Evolutionary conservation across 2,113 vertebrate genomes (phyloP).

Genomic region (Alaudala cheleensis): DNA sequence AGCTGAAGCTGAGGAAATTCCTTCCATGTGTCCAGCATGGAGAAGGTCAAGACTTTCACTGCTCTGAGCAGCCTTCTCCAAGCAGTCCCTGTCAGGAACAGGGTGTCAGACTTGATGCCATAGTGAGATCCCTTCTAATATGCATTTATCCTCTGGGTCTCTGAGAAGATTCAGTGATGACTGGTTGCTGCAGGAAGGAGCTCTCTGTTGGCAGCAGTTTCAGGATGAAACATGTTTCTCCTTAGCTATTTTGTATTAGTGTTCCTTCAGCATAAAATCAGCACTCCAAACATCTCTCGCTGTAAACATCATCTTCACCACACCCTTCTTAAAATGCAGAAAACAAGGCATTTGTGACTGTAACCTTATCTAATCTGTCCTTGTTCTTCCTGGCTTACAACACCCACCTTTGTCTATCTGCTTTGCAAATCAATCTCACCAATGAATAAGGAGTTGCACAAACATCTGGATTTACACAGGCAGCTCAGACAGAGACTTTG

Average conservation of each 20-base stretch:
- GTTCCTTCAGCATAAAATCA: not conserved
- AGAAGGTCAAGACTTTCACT: not conserved
- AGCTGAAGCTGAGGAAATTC: not conserved
- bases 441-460: not conserved
- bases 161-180: not conserved
- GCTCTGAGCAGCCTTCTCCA: not conserved
- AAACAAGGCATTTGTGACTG: not conserved
- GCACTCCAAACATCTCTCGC: not conserved
- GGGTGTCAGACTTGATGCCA: not conserved
- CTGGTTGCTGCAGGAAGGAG: not conserved
- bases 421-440: not conserved
- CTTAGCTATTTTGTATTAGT: not conserved
- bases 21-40: not conserved
- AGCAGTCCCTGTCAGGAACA: not conserved
- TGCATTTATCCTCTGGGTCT: not conserved
- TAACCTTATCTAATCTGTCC: not conserved
- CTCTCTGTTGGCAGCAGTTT: not conserved
- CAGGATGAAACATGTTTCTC: not conserved
- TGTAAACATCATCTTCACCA: not conserved
- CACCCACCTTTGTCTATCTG: not conserved
- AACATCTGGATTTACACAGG: not conserved
- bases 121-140: not conserved
- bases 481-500: not conserved
- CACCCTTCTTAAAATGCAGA: not conserved
- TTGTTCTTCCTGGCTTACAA: not conserved